phyloP scores from a whole-genome alignment of 2,888 invertebrate species.

The Schizotus pectinicornis region DNA sequence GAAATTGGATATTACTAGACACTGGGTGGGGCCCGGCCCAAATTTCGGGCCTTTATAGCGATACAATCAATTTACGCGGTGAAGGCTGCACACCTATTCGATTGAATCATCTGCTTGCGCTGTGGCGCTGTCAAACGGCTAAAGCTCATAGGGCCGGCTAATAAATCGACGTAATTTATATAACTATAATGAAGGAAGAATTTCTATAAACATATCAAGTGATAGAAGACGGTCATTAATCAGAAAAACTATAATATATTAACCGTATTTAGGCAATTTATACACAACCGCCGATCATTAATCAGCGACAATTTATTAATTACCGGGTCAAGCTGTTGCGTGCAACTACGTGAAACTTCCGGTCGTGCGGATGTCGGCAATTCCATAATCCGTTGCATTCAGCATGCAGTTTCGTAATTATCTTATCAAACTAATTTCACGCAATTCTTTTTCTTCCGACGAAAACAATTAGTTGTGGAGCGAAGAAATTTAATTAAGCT shows the following conservation, averaged over 20 bases:
- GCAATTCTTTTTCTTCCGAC: too few relatives aligned
- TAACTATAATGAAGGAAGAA: slow-evolving; percentile 12
- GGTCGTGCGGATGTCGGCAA: slow-evolving; percentile 13
- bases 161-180: slow-evolving; percentile 21
- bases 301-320: slow-evolving; percentile 28
- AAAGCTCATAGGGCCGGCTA: slow-evolving; percentile 3
- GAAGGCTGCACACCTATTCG: too few relatives aligned
- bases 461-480: too few relatives aligned
- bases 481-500: too few relatives aligned
- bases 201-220: slow-evolving; percentile 22
- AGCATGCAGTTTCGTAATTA: too few relatives aligned
- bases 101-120: too few relatives aligned
- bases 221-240: slow-evolving; percentile 18
- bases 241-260: slow-evolving; percentile 24
- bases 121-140: background rate
- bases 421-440: too few relatives aligned
- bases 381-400: too few relatives aligned
- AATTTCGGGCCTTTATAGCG: too few relatives aligned
- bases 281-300: slow-evolving; percentile 23
- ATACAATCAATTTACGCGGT: too few relatives aligned
- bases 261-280: slow-evolving; percentile 23
- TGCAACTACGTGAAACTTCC: slow-evolving; percentile 20
- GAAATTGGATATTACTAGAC: slow-evolving; percentile 13
- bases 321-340: slow-evolving; percentile 21
- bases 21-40: background rate